Conservation (phyloP, 2,113 vertebrate species). For the Gobiocypris rarus region DNA sequence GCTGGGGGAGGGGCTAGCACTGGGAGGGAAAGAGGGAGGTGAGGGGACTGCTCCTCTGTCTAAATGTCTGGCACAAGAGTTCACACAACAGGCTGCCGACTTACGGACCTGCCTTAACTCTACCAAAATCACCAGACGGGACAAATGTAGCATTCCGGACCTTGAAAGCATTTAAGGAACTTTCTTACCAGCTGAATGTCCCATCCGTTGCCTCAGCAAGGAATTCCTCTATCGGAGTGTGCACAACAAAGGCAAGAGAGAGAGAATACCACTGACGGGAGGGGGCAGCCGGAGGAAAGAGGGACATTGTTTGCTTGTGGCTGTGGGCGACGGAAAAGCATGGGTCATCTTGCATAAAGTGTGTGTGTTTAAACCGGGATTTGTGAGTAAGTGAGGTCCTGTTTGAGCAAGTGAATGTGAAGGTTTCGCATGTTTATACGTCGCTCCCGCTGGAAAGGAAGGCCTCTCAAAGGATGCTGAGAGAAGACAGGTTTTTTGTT, state of each 20-base stretch:
- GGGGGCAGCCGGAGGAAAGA: slow-evolving; percentile 66
- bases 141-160: slow-evolving; percentile 58
- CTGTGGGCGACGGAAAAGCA: slow-evolving; percentile 81
- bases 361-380: slow-evolving; percentile 71
- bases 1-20: slow-evolving; percentile 58
- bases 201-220: slow-evolving; percentile 71
- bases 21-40: slow-evolving; percentile 64
- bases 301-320: slow-evolving; percentile 80
- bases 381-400: slow-evolving; percentile 67
- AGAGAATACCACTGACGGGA: slow-evolving; percentile 72
- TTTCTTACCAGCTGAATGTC: slow-evolving; percentile 68
- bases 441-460: slow-evolving; percentile 62
- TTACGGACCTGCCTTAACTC: slow-evolving; percentile 57
- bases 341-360: slow-evolving; percentile 75
- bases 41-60: slow-evolving; percentile 70
- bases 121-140: slow-evolving; percentile 55
- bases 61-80: slow-evolving; percentile 66
- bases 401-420: slow-evolving; percentile 66
- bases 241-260: slow-evolving; percentile 79
- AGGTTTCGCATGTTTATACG: slow-evolving; percentile 58
- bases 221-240: slow-evolving; percentile 76
- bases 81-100: slow-evolving; percentile 52
- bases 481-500: slow-evolving; percentile 71
- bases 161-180: slow-evolving; percentile 64
- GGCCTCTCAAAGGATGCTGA: slow-evolving; percentile 75